Evolutionary conservation across 2,113 vertebrate species (phyloP).

Genomic region (Nicator chloris): DNA sequence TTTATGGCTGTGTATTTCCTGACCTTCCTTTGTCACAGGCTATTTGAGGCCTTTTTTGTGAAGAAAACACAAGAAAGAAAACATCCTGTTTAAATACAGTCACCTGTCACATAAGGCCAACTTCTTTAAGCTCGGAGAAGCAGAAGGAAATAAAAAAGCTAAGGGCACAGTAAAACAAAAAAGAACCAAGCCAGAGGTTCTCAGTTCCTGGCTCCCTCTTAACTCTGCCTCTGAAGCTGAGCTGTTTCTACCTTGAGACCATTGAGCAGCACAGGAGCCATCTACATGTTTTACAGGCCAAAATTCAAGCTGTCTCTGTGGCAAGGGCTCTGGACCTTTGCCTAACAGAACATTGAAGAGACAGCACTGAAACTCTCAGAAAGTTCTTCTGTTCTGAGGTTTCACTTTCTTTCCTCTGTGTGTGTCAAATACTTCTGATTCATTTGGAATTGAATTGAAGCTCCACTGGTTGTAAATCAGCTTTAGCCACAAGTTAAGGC

Average conservation of each 20-base stretch:
- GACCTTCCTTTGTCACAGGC: neutral
- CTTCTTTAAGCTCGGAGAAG: neutral
- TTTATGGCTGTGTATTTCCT: neutral
- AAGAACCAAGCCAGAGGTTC: neutral
- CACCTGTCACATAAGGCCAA: neutral
- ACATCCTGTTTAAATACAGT: neutral
- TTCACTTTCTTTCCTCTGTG: neutral
- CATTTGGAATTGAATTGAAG: constrained; percentile 16
- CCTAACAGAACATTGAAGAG: neutral
- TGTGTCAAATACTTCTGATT: neutral
- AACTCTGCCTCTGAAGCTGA: neutral
- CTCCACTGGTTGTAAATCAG: constrained; percentile 18
- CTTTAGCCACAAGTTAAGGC: neutral
- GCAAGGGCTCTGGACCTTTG: neutral
- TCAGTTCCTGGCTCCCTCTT: neutral
- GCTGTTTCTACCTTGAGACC: neutral
- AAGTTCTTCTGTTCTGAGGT: neutral
- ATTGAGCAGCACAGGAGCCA: neutral
- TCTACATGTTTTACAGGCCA: neutral
- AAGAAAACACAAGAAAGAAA: neutral
- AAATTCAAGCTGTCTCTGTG: neutral
- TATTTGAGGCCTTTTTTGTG: neutral
- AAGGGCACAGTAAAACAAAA: neutral
- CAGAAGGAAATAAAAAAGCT: neutral
- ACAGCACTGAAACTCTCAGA: neutral